phyloP scores from a whole-genome alignment of 2,797 vertebrate genomes.

The Pangasius mekongensis region DNA sequence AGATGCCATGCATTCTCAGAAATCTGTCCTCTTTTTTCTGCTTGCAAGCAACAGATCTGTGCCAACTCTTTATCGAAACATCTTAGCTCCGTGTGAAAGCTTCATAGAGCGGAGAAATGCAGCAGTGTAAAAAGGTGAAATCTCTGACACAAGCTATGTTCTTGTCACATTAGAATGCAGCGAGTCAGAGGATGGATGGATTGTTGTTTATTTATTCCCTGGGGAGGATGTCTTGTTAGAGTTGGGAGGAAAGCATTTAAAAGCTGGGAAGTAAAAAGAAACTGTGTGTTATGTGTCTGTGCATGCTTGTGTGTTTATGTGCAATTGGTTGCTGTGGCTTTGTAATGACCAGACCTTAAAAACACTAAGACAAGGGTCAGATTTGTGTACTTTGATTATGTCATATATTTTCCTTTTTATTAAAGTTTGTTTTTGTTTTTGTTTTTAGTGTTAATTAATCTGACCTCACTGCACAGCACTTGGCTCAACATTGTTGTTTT shows the following conservation, averaged over 20 bases:
- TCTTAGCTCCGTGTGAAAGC: constrained; percentile 25
- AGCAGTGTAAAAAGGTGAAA: constrained; percentile 7
- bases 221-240: constrained; percentile 2
- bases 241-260: constrained; percentile 4
- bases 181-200: not conserved
- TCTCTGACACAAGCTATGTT: constrained; percentile 15
- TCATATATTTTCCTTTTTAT: not conserved
- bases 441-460: not conserved
- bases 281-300: not conserved
- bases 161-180: constrained; percentile 12
- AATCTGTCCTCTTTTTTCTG: not conserved
- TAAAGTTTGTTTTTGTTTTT: not conserved
- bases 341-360: not conserved
- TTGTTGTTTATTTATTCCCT: not conserved
- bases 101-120: not conserved
- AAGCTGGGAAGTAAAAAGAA: not conserved
- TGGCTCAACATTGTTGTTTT: not conserved
- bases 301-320: constrained; percentile 14
- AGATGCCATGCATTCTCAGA: constrained; percentile 12
- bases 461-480: not conserved
- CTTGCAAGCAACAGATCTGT: constrained; percentile 15
- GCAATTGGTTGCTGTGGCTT: not conserved
- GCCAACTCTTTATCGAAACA: constrained; percentile 16
- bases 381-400: not conserved
- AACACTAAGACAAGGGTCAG: not conserved